Percentiles rank a stretch among this genome's conserved stretches.
Conservation (phyloP, 2,888 invertebrate genomes). For the Harmothoe impar region DNA sequence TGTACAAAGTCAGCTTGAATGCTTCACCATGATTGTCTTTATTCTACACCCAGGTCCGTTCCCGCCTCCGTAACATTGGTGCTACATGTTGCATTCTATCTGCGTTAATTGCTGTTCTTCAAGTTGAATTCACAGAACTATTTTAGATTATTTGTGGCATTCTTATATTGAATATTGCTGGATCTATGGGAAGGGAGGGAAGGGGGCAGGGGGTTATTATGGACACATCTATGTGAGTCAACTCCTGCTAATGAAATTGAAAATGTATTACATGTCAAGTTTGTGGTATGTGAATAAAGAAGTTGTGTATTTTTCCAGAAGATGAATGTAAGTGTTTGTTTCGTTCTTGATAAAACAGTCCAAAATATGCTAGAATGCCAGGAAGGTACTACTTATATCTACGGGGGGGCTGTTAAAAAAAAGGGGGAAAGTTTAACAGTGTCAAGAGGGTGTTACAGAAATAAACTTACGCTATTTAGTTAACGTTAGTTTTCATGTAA, state of each 20-base stretch:
- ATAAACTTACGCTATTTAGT: too few relatives aligned
- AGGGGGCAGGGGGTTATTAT: neutral
- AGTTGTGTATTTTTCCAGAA: constrained; percentile 42
- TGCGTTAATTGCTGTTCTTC: neutral
- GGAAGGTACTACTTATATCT: too few relatives aligned
- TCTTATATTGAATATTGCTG: neutral
- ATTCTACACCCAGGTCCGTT: neutral
- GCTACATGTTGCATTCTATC: constrained; percentile 21
- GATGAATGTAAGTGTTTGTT: neutral
- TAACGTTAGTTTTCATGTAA: too few relatives aligned
- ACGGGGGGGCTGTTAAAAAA: too few relatives aligned
- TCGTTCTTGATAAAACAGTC: too few relatives aligned
- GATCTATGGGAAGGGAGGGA: neutral
- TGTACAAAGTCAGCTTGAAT: constrained; percentile 3
- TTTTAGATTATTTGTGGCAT: neutral
- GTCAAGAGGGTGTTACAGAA: too few relatives aligned
- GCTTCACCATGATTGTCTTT: constrained; percentile 34
- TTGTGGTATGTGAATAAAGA: constrained; percentile 35
- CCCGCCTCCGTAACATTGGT: constrained; percentile 38
- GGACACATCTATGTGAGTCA: neutral
- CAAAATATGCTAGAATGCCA: too few relatives aligned
- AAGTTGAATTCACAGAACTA: neutral
- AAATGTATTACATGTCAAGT: neutral
- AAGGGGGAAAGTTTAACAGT: too few relatives aligned
- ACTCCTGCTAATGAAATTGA: constrained; percentile 21